These are phyloP conservation scores for Cryptosula pallasiana DNA, from an alignment of 2,888 invertebrate species.

Conservation along the genomic window DNA sequence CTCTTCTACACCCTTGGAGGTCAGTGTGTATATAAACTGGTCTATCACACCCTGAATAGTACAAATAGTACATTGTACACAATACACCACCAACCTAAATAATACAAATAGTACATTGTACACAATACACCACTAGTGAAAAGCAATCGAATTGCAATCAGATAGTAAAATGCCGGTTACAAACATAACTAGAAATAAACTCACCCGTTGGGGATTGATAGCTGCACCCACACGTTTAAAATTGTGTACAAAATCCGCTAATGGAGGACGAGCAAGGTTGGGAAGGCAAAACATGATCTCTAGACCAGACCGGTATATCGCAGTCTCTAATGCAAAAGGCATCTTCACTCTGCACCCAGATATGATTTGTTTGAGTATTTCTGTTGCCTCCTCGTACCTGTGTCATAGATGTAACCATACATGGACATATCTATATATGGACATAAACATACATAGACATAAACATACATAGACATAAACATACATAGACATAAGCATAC, in stretches of 20 bases:
- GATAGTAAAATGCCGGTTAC: too few species aligned
- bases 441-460: too few species aligned
- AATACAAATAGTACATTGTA: neutral
- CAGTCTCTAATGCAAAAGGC: slow-evolving; percentile 11
- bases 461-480: too few species aligned
- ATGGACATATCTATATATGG: too few species aligned
- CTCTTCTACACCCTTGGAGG: neutral
- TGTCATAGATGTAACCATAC: too few species aligned
- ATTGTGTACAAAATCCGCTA: neutral
- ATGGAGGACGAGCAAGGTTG: neutral
- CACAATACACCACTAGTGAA: neutral
- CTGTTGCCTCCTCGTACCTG: slow-evolving; percentile 1
- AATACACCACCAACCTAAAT: neutral
- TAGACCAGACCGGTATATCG: neutral
- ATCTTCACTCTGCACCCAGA: neutral
- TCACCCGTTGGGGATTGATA: slow-evolving; percentile 2
- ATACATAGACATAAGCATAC: too few species aligned
- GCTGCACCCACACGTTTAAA: neutral
- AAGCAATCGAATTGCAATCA: neutral
- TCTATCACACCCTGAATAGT: neutral
- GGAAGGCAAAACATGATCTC: slow-evolving; percentile 1
- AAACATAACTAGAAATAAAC: too few species aligned
- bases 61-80: neutral
- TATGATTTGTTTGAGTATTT: neutral
- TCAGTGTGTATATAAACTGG: slow-evolving; percentile 1